Evolutionary conservation across 2,888 invertebrate species (phyloP), one percentile per base, ranked within the genome.

Genomic region (Lepas anatifera): DNA sequence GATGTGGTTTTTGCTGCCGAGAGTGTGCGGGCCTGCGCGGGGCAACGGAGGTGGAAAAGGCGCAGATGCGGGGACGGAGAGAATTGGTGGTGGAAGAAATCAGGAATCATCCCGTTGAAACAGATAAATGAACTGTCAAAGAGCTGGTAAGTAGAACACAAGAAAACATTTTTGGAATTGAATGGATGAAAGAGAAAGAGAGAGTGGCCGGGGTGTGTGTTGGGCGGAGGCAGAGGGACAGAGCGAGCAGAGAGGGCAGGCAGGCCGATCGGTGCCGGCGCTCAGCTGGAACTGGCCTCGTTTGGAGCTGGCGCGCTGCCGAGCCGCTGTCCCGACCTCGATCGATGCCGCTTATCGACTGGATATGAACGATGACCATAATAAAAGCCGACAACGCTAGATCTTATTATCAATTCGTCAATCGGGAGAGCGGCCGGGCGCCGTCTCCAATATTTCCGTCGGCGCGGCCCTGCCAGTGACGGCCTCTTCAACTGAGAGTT

Each of bases 281-380:
- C 46, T n/a, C 22, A n/a, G 22, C n/a, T 18, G 46, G 46, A 3
- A 7, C 2, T n/a, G 10, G 46, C n/a, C n/a, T n/a, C n/a, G n/a
- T 41, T 41, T 27, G 25, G n/a, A 22, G 50, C 50, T 10, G 50
- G 27, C 50, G n/a, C 11, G 52, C 52, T 18, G 32, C 52, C 52
- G 52, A 22, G 41, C 11, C 41, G 10, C 41, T 41, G 41, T 10
- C 41, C 16, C 16, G 11, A 16, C 11, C 41, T 27, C 27, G 50
- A 27, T 50, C 52, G 52, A 52, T 52, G 52, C 18, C 29, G 52
- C 52, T 32, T 52, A 52, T 52, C 27, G 52, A 52, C 52, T 52
- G 52, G 52, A 52, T 27, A 52, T 52, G 52, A 52, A 7, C n/a
- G 18, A 52, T 32, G 52, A n/a, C 29, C 52, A 18, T 8, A 16